Percentiles rank a stretch among this genome's conserved stretches.
Evolutionary conservation across 2,113 vertebrate species (phyloP).

Genomic region (Trachemys scripta): DNA sequence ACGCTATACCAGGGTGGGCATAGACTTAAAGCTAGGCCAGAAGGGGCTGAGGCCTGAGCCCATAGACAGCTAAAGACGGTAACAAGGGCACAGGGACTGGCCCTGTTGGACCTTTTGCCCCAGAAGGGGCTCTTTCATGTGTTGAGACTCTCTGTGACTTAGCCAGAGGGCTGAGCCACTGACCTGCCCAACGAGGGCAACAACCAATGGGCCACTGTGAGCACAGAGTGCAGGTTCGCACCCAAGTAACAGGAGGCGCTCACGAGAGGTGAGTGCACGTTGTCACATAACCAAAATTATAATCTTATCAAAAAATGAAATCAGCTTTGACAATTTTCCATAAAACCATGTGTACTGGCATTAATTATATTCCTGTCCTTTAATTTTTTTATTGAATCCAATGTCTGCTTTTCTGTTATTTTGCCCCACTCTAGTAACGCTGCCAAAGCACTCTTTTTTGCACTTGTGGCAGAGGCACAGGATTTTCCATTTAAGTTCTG

Average conservation of each 20-base stretch:
- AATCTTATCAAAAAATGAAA: not conserved
- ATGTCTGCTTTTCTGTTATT: not conserved
- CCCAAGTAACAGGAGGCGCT: not conserved
- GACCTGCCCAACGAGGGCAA: not conserved
- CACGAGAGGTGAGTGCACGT: too few species aligned
- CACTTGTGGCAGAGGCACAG: not conserved
- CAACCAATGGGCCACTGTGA: not conserved
- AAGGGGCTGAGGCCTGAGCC: too few species aligned
- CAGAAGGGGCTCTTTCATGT: not conserved
- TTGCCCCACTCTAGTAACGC: not conserved
- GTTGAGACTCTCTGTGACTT: not conserved
- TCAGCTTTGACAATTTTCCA: not conserved
- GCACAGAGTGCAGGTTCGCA: not conserved
- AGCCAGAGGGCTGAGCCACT: not conserved
- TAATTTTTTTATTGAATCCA: not conserved
- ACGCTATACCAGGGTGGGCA: too few species aligned
- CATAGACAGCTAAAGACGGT: too few species aligned
- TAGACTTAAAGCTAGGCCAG: too few species aligned
- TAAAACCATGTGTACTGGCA: not conserved
- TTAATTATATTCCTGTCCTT: not conserved
- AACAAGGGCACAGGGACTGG: too few species aligned
- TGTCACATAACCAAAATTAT: not conserved
- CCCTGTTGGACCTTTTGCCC: not conserved
- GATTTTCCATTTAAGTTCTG: not conserved
- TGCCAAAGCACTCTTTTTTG: not conserved